Evolutionary conservation across 2,888 invertebrate genomes (phyloP).

Genomic region (Ctena decussata): DNA sequence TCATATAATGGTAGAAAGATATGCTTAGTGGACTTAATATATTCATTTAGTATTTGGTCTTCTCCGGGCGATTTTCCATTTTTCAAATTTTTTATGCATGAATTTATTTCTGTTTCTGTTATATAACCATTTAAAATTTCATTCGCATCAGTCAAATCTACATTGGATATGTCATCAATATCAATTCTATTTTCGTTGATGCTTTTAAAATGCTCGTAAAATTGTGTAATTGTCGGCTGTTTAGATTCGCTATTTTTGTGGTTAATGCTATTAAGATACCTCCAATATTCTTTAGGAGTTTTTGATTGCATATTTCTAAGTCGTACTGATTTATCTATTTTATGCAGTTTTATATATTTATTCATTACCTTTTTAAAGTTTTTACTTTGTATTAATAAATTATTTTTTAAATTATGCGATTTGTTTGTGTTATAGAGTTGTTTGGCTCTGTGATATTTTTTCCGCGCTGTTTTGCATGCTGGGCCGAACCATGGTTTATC

Average conservation of each 20-base stretch:
- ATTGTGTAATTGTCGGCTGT: no score
- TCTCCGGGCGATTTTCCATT: background rate
- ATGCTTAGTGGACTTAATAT: background rate
- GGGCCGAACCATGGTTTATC: background rate
- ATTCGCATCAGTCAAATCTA: background rate
- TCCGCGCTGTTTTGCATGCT: background rate
- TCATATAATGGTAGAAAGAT: background rate
- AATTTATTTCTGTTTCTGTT: background rate
- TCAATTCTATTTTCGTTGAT: background rate
- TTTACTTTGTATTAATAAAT: background rate
- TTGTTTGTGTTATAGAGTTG: background rate
- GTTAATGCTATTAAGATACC: background rate
- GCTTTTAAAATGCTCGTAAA: background rate
- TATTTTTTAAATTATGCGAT: background rate
- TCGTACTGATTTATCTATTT: background rate
- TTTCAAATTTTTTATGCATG: background rate
- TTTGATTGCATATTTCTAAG: background rate
- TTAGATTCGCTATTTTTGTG: background rate
- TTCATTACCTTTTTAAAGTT: background rate
- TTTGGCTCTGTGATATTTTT: background rate
- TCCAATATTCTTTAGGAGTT: background rate
- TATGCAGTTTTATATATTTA: background rate
- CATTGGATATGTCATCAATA: background rate
- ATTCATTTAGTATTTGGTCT: conserved; percentile 8
- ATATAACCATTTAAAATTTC: background rate